A percentile compares a stretch with the other conserved stretches of the same genome.
Evolutionary conservation across 92 coral and sea anemone genomes (phyloP).

Genomic region (Meandrina meandrites): DNA sequence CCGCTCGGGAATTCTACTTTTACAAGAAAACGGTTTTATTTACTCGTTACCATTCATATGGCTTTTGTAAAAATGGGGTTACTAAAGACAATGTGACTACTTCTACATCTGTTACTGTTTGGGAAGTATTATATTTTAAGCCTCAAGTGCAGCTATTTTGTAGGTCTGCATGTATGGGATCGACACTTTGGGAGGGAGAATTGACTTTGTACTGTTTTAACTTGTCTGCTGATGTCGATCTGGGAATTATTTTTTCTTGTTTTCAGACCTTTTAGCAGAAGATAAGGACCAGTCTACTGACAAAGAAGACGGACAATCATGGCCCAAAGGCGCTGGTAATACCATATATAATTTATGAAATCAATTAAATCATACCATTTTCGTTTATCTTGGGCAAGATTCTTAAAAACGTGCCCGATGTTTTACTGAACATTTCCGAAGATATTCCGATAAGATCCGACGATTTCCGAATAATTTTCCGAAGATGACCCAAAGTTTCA

Average conservation of each 20-base stretch:
- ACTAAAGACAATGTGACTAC: too few relatives aligned
- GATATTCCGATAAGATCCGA: background rate
- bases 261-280: constrained; percentile 50
- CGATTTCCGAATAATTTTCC: background rate
- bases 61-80: too few relatives aligned
- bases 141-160: too few relatives aligned
- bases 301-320: constrained; percentile 47
- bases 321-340: constrained; percentile 51
- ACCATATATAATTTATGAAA: background rate
- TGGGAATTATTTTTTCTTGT: background rate
- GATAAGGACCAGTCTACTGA: constrained; percentile 44
- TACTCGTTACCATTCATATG: too few relatives aligned
- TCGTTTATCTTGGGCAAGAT: background rate
- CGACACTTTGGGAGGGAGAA: too few relatives aligned
- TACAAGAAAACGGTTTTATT: too few relatives aligned
- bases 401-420: background rate
- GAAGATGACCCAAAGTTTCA: background rate
- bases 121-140: too few relatives aligned
- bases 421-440: background rate
- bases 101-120: too few relatives aligned
- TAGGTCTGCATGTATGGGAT: too few relatives aligned
- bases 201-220: background rate
- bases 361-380: background rate
- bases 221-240: background rate
- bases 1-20: too few relatives aligned